Evolutionary conservation across 2,888 invertebrate species (phyloP).

Genomic region (Oscheius sp.): DNA sequence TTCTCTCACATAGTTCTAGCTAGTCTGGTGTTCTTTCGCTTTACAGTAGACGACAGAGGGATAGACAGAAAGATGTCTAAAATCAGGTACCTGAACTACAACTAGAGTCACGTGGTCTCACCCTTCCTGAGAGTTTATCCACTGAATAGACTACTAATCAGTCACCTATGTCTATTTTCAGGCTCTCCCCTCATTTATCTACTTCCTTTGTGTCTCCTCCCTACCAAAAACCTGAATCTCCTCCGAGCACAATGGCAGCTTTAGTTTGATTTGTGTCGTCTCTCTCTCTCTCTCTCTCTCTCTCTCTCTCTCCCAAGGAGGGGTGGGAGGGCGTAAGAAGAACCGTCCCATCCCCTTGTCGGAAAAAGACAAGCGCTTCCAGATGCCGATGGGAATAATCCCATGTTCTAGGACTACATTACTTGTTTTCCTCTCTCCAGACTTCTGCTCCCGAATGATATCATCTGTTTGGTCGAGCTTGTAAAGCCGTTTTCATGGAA

Average conservation of each 20-base stretch:
- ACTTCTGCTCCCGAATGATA: not conserved
- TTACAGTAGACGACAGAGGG: no score
- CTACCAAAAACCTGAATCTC: not conserved
- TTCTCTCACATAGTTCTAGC: no score
- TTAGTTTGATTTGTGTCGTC: conserved; percentile 13
- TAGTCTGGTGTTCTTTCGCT: no score
- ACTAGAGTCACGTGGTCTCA: no score
- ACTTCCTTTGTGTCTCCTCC: not conserved
- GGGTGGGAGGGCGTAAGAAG: not conserved
- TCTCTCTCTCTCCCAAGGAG: no score
- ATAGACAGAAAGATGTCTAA: no score
- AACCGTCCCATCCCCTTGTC: not conserved
- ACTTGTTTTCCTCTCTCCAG: conserved; percentile 10
- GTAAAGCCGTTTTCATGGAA: not conserved
- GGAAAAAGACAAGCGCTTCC: not conserved
- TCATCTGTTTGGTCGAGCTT: conserved; percentile 3
- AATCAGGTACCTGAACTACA: no score
- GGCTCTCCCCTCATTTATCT: not conserved
- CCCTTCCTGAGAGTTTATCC: no score
- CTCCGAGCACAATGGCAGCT: conserved; percentile 4
- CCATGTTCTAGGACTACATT: not conserved
- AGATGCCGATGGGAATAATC: not conserved
- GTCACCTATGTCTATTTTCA: no score
- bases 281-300: no score
- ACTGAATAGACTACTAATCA: no score